Evolutionary conservation across 2,888 invertebrate genomes (phyloP), one percentile per base, ranked within the genome.

Genomic region (Plagiodera versicolora): DNA sequence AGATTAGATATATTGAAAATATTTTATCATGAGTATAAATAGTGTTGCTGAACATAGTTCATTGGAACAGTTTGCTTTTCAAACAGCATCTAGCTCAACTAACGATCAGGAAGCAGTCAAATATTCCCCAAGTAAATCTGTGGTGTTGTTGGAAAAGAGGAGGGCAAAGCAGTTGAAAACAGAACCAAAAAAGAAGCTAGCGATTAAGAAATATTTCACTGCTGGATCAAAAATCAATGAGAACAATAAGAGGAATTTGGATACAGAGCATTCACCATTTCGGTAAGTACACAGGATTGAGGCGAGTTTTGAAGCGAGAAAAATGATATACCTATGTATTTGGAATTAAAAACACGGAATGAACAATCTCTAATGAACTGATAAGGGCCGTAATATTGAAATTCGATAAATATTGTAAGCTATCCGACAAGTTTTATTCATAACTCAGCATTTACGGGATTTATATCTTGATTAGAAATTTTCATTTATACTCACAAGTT

Each of bases 231-330:
- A 61, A n/a, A 59, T 70, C 19, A 55, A 66, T 45, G 61, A 65
- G 14, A 18, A 19, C 2, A 70, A 69, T 44, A 46, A 52, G 10
- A 64, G 50, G 45, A 61, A 69, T 55, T 5, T 70, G 17, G 24
- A 44, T 16, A 63, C 64, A 24, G 81, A 83, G 67, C 76, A 77
- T 35, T 79, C 80, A 0, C 82, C 83, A 1, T 84, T 81, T 65
- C 61, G 39, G 39, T 39, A 14, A 39, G 24, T 24, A 24, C n/a
- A n/a, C n/a, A n/a, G n/a, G n/a, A n/a, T n/a, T n/a, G n/a, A n/a
- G n/a, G n/a, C n/a, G n/a, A n/a, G n/a, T n/a, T n/a, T n/a, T n/a
- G n/a, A n/a, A n/a, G n/a, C n/a, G n/a, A n/a, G n/a, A n/a, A n/a
- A n/a, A n/a, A n/a, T n/a, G n/a, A n/a, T n/a, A n/a, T n/a, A n/a